Conservation (phyloP, 2,888 invertebrate genomes). For the Diadegma fenestrale region DNA sequence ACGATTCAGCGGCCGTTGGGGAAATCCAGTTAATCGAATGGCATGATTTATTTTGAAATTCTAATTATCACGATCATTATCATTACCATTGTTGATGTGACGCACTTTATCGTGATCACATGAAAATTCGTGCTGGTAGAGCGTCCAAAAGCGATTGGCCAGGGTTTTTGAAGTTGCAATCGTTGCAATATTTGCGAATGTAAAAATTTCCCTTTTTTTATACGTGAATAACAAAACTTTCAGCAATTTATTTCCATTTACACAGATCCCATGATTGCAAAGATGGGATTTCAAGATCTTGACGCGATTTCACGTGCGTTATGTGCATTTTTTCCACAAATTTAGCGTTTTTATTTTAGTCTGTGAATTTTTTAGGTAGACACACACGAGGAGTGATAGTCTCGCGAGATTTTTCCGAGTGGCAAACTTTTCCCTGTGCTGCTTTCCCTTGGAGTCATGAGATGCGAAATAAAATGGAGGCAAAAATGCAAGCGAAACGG, state of each 20-base stretch:
- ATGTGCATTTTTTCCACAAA: neutral
- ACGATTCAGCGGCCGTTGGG: neutral
- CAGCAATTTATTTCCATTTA: slow-evolving; percentile 14
- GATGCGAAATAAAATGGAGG: slow-evolving; percentile 19
- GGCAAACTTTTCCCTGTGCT: slow-evolving; percentile 51
- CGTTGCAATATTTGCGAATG: slow-evolving; percentile 40
- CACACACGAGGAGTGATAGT: slow-evolving; percentile 41
- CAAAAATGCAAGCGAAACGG: slow-evolving; percentile 18
- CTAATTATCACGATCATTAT: slow-evolving; percentile 40
- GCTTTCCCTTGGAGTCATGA: slow-evolving; percentile 18
- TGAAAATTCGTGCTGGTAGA: slow-evolving; percentile 1
- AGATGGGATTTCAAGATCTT: neutral
- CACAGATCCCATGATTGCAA: neutral
- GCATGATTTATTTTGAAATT: slow-evolving; percentile 32
- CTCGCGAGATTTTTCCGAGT: slow-evolving; percentile 45
- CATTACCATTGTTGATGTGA: slow-evolving; percentile 17
- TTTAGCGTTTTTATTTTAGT: slow-evolving; percentile 30
- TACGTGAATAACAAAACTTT: slow-evolving; percentile 15
- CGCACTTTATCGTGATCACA: slow-evolving; percentile 47
- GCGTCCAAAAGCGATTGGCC: slow-evolving; percentile 32
- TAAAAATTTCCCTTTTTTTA: neutral
- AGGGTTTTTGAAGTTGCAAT: slow-evolving; percentile 2
- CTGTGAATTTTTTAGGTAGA: neutral
- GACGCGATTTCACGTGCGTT: neutral
- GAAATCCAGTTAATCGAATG: slow-evolving; percentile 19